These are phyloP conservation scores for Thaleichthys pacificus DNA, from an alignment of 2,797 vertebrate species.

Conservation along the genomic window DNA sequence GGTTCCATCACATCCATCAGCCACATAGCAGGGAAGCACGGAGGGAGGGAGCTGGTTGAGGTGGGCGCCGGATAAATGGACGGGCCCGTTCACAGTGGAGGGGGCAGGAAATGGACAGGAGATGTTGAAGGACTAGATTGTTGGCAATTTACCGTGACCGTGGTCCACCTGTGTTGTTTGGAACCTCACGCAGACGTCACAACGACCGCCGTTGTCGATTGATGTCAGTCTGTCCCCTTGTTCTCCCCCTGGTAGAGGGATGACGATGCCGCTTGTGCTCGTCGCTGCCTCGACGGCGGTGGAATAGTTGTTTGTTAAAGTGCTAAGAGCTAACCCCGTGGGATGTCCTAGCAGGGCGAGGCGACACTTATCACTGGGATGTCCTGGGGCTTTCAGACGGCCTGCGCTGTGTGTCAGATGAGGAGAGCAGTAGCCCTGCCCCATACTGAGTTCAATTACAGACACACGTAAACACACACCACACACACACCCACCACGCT, in stretches of 20 bases:
- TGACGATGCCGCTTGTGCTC: too few relatives aligned
- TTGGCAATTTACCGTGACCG: too few relatives aligned
- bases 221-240: too few relatives aligned
- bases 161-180: too few relatives aligned
- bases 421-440: slow-evolving; percentile 21
- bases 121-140: neutral
- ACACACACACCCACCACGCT: slow-evolving; percentile 24
- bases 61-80: neutral
- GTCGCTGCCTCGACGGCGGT: too few relatives aligned
- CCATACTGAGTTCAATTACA: slow-evolving; percentile 47
- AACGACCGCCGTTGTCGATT: neutral
- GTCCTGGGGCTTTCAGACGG: slow-evolving; percentile 63
- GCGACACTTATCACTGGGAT: slow-evolving; percentile 50
- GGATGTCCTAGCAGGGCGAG: neutral
- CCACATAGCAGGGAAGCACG: slow-evolving; percentile 24
- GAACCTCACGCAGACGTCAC: neutral
- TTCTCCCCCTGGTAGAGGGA: too few relatives aligned
- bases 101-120: slow-evolving; percentile 25
- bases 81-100: neutral
- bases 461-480: neutral
- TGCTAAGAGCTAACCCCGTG: too few relatives aligned
- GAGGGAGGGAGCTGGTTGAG: neutral
- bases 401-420: neutral
- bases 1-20: slow-evolving; percentile 45
- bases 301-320: slow-evolving; percentile 20